These are phyloP conservation scores for Eristalis tenax DNA, from an alignment of 2,888 invertebrate species.

Conservation along the genomic window DNA sequence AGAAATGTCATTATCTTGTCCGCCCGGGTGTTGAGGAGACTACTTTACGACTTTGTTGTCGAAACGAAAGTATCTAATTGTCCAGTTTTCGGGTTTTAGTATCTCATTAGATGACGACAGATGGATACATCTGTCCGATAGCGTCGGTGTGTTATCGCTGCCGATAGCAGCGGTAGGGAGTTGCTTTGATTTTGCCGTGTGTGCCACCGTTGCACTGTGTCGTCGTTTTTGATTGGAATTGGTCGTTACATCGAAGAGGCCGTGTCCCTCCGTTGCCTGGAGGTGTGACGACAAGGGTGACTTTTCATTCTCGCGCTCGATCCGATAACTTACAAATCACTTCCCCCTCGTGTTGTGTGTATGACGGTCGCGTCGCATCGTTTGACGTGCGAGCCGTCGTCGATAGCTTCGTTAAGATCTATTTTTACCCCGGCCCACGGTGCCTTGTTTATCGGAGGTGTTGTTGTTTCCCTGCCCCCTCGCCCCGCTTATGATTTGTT, in stretches of 20 bases:
- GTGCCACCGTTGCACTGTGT: neutral
- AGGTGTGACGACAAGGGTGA: neutral
- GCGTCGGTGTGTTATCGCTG: conserved; percentile 7
- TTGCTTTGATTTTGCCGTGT: neutral
- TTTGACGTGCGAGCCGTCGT: neutral
- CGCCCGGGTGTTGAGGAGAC: conserved; percentile 1
- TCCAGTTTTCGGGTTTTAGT: conserved; percentile 45
- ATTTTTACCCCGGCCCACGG: neutral
- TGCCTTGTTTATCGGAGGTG: neutral
- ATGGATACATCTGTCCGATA: conserved; percentile 49
- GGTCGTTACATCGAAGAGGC: neutral
- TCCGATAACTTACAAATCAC: too few relatives aligned
- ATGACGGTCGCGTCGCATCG: neutral
- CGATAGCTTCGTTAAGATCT: neutral
- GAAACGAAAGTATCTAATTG: conserved; percentile 39
- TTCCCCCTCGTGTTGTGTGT: neutral
- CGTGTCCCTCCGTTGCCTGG: too few relatives aligned
- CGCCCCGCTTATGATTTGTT: neutral
- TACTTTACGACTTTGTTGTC: conserved; percentile 44
- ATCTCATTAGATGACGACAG: conserved; percentile 43
- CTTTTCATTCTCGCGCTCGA: neutral
- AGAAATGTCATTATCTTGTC: neutral
- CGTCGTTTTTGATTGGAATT: neutral
- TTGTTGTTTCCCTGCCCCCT: neutral
- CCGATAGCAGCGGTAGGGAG: neutral